Conservation (phyloP, 2,888 invertebrate species). For the Amorpha juglandis region DNA sequence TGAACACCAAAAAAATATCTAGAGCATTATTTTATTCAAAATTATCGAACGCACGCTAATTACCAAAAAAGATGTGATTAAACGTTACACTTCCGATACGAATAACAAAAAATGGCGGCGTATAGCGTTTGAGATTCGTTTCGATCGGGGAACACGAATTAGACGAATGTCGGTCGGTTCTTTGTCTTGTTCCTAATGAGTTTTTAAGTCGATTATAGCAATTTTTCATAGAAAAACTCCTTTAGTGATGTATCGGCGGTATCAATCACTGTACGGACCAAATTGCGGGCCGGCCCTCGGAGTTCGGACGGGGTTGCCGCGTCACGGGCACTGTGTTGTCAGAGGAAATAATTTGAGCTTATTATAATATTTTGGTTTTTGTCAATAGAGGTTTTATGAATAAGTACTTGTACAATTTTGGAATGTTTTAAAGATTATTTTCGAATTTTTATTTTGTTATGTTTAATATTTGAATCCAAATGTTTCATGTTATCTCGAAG, state of each 20-base stretch:
- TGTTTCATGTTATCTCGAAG: too few relatives aligned
- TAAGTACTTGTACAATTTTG: neutral
- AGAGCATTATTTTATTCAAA: neutral
- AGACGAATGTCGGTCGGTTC: conserved; percentile 80
- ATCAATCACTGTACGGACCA: conserved; percentile 81
- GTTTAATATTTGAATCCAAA: too few relatives aligned
- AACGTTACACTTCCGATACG: conserved; percentile 64
- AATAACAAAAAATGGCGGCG: conserved; percentile 69
- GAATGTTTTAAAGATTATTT: too few relatives aligned
- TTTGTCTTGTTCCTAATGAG: conserved; percentile 84
- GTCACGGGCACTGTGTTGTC: conserved; percentile 13
- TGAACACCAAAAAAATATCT: neutral
- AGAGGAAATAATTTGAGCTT: neutral
- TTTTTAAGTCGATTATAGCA: conserved; percentile 85
- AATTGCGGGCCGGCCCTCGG: conserved; percentile 67
- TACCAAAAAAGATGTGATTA: conserved; percentile 48
- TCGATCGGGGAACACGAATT: conserved; percentile 82
- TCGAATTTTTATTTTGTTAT: too few relatives aligned
- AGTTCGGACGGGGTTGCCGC: conserved; percentile 43
- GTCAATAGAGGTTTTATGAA: neutral
- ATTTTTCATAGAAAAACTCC: conserved; percentile 85
- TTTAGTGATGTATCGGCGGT: conserved; percentile 82
- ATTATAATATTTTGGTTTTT: neutral
- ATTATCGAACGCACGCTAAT: conserved; percentile 21
- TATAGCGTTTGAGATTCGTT: conserved; percentile 76